Base-by-base conservation (phyloP, 2,113 vertebrate species). In the Indicator indicator region DNA sequence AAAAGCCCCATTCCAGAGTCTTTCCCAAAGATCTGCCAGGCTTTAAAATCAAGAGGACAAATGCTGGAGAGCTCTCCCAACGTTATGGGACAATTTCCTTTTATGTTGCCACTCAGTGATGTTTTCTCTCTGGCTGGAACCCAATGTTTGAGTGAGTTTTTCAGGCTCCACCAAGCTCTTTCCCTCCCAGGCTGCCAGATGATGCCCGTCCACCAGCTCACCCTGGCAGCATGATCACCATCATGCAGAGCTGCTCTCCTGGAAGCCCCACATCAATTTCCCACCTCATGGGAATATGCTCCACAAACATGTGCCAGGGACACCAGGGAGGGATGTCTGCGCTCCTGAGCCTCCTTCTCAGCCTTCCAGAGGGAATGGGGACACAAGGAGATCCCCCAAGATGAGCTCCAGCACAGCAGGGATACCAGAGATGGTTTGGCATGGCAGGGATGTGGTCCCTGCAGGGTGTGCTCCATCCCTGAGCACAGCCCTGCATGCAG, bases 21-120 rank as follows among this genome's bases (percentile, higher is more conserved):
- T 95, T 94, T 96, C 94, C 96, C 88, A 93, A 95, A 96, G 90
- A 95, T 95, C 88, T 88, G 70, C 78, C 28, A 75, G 8, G 26
- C 95, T 95, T 88, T 83, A 94, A 96, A 96, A 94, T 93, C 94
- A 95, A 93, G 93, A 97, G 96, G 96, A 96, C 95, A 95, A 96
- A 96, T 93, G 78, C 88, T 88, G 88, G 87, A 88, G 93, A 86
- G 91, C 92, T 95, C 93, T 95, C 65, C 9, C 90, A 95, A 95
- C 63, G 88, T 95, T 95, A 95, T 90, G 94, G 96, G 95, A 94
- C 94, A 89, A 96, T 95, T 96, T 94, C 90, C 95, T 96, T 93
- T 96, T 95, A 94, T 94, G 93, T 86, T 94, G 93, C 93, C 90
- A 88, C 93, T 95, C 96, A 89, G 93, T 0, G 55, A 91, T 85